Conservation (phyloP, 2,888 invertebrate species). For the Trissoscelio sp. region DNA sequence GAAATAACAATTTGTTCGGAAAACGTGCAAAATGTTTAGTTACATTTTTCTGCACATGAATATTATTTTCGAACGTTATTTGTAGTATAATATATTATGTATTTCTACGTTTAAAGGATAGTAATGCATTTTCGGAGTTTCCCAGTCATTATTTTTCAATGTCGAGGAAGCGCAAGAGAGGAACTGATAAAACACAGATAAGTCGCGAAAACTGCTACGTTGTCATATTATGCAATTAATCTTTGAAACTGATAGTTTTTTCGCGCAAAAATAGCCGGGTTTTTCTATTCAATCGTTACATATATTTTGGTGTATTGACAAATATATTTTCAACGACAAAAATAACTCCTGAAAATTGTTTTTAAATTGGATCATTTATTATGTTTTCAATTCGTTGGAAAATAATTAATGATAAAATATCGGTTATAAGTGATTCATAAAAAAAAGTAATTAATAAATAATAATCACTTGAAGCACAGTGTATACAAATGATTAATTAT, state of each 20-base stretch:
- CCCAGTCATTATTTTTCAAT: constrained; percentile 68
- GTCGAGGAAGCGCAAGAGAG: constrained; percentile 64
- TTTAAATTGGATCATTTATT: too few relatives aligned
- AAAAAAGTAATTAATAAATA: too few relatives aligned
- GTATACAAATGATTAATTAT: too few relatives aligned
- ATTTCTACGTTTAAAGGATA: constrained; percentile 56
- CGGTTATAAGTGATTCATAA: too few relatives aligned
- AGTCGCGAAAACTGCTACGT: constrained; percentile 66
- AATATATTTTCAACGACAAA: too few relatives aligned
- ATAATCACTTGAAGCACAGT: too few relatives aligned
- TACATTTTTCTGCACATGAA: constrained; percentile 11
- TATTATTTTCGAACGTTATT: constrained; percentile 37
- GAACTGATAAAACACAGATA: constrained; percentile 67
- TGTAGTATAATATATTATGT: constrained; percentile 55
- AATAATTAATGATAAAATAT: too few relatives aligned
- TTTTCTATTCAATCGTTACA: constrained; percentile 8
- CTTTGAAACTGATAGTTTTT: constrained; percentile 64
- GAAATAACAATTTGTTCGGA: too few relatives aligned
- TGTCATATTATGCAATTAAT: constrained; percentile 67
- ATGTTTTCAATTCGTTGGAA: too few relatives aligned
- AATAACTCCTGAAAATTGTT: too few relatives aligned
- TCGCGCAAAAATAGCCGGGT: constrained; percentile 35
- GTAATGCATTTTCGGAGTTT: constrained; percentile 64
- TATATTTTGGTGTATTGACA: constrained; percentile 12
- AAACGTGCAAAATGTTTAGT: background rate